Conservation (phyloP, 2,113 vertebrate species). For the Bubalus kerabau region DNA sequence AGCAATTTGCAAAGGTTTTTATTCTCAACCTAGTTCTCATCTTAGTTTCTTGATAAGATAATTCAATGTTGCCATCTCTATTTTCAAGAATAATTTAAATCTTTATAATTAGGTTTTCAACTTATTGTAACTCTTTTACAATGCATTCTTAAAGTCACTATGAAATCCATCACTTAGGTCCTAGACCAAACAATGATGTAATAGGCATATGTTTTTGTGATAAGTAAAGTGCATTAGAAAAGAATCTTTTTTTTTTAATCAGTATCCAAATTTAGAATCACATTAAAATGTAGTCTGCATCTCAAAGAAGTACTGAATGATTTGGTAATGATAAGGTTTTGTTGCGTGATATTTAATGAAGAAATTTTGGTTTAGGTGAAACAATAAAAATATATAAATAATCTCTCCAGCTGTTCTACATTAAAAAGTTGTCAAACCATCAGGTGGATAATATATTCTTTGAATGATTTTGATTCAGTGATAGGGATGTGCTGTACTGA, state of each 20-base stretch:
- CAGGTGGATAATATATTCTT: background rate
- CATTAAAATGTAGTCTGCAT: slow-evolving; percentile 11
- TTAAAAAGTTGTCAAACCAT: background rate
- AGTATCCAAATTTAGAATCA: slow-evolving; percentile 25
- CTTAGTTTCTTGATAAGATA: slow-evolving; percentile 14
- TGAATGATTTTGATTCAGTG: background rate
- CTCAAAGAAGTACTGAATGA: background rate
- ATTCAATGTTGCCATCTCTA: slow-evolving; percentile 25
- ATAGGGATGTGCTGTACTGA: background rate
- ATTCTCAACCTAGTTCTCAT: slow-evolving; percentile 5
- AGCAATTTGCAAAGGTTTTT: background rate
- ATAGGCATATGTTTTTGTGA: slow-evolving; percentile 23
- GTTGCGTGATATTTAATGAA: background rate
- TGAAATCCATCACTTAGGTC: slow-evolving; percentile 29
- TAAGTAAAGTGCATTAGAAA: background rate
- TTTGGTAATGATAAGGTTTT: background rate
- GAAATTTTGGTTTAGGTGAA: slow-evolving; percentile 7
- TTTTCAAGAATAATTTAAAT: slow-evolving; percentile 41
- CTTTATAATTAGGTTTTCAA: slow-evolving; percentile 21
- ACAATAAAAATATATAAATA: slow-evolving; percentile 8
- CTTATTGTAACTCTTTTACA: background rate
- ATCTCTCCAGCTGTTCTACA: background rate
- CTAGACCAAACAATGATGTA: slow-evolving; percentile 47
- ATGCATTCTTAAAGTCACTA: background rate
- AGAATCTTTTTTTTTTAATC: background rate